phyloP scores from a whole-genome alignment of 2,797 vertebrate species.

The Spheniscus humboldti region DNA sequence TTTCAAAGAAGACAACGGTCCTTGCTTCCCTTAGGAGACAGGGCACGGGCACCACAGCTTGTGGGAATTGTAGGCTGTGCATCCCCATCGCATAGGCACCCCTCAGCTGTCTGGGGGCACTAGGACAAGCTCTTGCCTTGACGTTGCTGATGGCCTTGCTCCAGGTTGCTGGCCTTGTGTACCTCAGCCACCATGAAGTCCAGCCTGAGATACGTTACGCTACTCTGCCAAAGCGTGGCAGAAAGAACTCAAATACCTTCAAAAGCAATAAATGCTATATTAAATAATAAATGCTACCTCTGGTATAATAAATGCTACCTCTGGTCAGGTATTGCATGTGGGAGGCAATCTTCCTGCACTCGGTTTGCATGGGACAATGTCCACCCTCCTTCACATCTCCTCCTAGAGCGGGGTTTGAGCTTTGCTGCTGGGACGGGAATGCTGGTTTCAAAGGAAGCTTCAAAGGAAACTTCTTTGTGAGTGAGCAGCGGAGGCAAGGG shows the following conservation, averaged over 20 bases:
- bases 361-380: not conserved
- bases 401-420: not conserved
- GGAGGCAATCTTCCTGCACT: not conserved
- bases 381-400: not conserved
- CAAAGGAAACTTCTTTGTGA: not conserved
- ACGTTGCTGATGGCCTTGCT: not conserved
- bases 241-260: not conserved
- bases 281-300: not conserved
- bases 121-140: not conserved
- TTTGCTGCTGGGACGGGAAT: not conserved
- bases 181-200: not conserved
- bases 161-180: not conserved
- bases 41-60: not conserved
- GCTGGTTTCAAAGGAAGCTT: not conserved
- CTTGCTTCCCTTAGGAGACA: not conserved
- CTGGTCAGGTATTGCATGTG: not conserved
- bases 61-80: not conserved
- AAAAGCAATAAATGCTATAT: not conserved
- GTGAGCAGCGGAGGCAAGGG: rapidly evolving
- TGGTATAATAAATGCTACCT: not conserved
- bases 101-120: not conserved
- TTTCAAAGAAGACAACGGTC: not conserved
- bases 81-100: rapidly evolving
- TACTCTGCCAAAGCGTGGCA: not conserved
- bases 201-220: not conserved